These are phyloP conservation scores for Turritopsis rubra DNA, from an alignment of 30 jellyfish, hydroid and myxozoan species.

Conservation along the genomic window DNA sequence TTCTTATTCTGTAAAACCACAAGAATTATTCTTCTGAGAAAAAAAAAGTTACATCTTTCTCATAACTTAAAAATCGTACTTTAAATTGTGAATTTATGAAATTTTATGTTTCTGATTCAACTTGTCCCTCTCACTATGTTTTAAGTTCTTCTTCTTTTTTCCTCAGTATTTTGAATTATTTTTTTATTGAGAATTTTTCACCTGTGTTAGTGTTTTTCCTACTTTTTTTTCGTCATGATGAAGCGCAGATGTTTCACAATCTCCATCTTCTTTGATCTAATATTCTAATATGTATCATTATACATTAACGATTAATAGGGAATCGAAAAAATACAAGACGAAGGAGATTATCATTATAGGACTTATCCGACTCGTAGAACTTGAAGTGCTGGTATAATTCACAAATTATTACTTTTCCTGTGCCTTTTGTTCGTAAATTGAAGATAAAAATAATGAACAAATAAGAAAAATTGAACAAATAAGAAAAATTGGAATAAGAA, in stretches of 20 bases:
- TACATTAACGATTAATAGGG: neutral
- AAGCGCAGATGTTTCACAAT: neutral
- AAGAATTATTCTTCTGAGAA: neutral
- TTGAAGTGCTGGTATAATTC: neutral
- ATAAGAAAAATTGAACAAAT: neutral
- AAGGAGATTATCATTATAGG: neutral
- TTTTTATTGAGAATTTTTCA: neutral
- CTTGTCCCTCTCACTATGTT: neutral
- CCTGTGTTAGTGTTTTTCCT: constrained; percentile 7
- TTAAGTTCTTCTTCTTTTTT: neutral
- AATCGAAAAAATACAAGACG: neutral
- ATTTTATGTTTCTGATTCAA: neutral
- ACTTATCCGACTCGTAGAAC: neutral
- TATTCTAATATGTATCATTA: neutral
- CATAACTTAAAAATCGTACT: too few relatives aligned
- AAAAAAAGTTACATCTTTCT: neutral
- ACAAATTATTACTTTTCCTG: neutral
- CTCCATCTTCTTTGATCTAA: neutral
- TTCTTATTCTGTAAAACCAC: neutral
- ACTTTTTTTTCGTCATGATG: neutral
- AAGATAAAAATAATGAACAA: neutral
- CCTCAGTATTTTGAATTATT: neutral
- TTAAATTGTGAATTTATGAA: neutral
- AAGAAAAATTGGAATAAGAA: too few relatives aligned
- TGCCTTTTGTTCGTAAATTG: neutral